Evolutionary conservation across 2,888 invertebrate species (phyloP), one percentile per base, ranked within the genome.

Genomic region (Agrilus mali): DNA sequence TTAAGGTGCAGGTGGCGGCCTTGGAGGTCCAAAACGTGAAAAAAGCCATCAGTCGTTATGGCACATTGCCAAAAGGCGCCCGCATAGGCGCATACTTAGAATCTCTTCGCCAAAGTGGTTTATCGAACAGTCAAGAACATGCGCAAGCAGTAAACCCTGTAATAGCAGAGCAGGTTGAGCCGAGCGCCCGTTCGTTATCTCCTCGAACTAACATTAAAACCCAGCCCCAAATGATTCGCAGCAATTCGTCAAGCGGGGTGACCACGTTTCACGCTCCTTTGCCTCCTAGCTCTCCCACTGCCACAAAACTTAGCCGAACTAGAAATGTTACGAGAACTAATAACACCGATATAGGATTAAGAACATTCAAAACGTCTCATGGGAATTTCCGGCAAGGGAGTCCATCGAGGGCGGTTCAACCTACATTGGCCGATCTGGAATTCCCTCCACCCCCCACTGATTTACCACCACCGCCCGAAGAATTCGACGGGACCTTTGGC

Each of bases 1-100:
- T 75, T 74, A 40, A 66, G 55, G 80, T 87, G 31, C 86, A 88
- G 56, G 87, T 94, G 49, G 94, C 92, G 42, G 92, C 94, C 16
- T 72, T 95, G 54, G 95, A 95, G 68, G 92, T 93, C 51, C 89
- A 92, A 69, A 95, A 95, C 70, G 94, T 95, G 41, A 86, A 90
- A 60, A 81, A 90, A 53, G 93, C 93, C 37, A 90, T 90, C 52
- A 94, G 90, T 67, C 78, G 94, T 20, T 96, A 95, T 64, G 97
- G 97, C 14, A 97, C 97, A 8, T 71, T 97, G 59, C 97, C 97
- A 0, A 97, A 96, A 68, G 94, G 88, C 38, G 93, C 93, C 8
- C 77, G 96, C 51, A 96, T 97, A 55, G 95, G 95, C 27, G 96
- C 95, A 6, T 97, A 92, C 67, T 70, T 97, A 42, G 95, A 96